A percentile compares a stretch with the other conserved stretches of the same genome.
These are phyloP conservation scores for Pelusios castaneus DNA, from an alignment of 2,113 vertebrate species.

Conservation along the genomic window DNA sequence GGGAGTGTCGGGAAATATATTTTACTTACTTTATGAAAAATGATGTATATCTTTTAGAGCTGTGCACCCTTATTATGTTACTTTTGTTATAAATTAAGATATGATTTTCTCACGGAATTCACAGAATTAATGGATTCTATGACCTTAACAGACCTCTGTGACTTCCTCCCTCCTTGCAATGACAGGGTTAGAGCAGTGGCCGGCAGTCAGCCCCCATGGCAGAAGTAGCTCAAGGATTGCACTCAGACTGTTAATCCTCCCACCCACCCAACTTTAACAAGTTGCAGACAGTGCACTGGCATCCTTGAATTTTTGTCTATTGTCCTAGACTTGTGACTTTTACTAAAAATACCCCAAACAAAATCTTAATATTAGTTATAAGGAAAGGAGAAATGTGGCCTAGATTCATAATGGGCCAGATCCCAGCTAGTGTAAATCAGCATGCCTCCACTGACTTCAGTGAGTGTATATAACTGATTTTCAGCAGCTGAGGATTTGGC, in stretches of 20 bases:
- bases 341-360: background rate
- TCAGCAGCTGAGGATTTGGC: slow-evolving; percentile 1
- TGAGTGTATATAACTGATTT: slow-evolving; percentile 39
- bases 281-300: no score
- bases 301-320: background rate
- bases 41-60: background rate
- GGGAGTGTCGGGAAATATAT: background rate
- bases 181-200: no score
- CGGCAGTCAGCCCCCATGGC: no score
- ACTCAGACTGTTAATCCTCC: no score
- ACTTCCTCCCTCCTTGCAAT: no score
- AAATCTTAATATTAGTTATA: background rate
- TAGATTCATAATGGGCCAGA: background rate
- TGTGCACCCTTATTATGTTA: slow-evolving; percentile 11
- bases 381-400: slow-evolving; percentile 28
- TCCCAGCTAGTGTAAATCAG: background rate
- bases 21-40: background rate
- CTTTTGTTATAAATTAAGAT: background rate
- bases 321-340: background rate
- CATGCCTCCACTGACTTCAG: background rate
- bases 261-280: no score
- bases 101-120: no score
- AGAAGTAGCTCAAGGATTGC: no score
- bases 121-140: no score
- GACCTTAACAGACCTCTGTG: no score